phyloP scores from a whole-genome alignment of 2,113 vertebrate species.

The Macheiramphus alcinus region DNA sequence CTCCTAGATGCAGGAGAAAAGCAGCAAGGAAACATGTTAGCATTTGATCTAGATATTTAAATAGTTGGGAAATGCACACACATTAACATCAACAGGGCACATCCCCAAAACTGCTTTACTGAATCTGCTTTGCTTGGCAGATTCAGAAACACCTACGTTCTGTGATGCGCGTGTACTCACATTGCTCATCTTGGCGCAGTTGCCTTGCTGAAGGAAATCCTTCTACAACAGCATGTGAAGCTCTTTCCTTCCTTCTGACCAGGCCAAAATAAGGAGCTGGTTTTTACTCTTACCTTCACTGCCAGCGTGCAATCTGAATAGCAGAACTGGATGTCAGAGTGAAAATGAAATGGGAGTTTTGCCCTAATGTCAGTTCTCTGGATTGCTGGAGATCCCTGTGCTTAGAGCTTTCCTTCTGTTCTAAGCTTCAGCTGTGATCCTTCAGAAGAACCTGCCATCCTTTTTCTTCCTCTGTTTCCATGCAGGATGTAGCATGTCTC shows the following conservation, averaged over 20 bases:
- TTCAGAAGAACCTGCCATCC: not conserved
- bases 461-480: not conserved
- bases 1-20: not conserved
- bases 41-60: not conserved
- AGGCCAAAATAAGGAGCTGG: not conserved
- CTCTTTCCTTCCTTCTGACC: not conserved
- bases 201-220: not conserved
- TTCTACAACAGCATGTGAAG: not conserved
- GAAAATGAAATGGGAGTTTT: not conserved
- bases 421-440: not conserved
- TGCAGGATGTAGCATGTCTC: not conserved
- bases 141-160: not conserved
- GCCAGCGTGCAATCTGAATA: not conserved
- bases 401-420: not conserved
- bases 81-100: not conserved
- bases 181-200: accelerated
- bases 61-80: not conserved
- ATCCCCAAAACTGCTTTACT: not conserved
- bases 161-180: accelerated
- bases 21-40: not conserved
- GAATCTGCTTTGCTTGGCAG: not conserved
- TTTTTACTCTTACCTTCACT: not conserved
- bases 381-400: not conserved
- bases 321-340: not conserved
- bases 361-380: not conserved